These are phyloP conservation scores for Heteronetta atricapilla DNA, from an alignment of 2,113 vertebrate genomes.

Conservation along the genomic window DNA sequence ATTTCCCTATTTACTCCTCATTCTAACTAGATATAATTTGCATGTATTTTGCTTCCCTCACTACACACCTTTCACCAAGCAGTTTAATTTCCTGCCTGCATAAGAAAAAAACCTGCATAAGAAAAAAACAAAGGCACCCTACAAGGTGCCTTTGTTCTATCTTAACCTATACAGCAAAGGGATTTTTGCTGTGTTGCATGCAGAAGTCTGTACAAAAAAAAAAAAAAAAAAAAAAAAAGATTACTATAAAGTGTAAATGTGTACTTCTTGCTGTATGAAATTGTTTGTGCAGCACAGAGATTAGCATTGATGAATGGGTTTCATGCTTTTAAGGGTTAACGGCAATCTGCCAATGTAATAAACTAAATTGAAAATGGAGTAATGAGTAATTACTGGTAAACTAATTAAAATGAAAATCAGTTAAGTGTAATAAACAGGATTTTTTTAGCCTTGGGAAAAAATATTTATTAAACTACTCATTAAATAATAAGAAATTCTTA, in stretches of 20 bases:
- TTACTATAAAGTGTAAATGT: neutral
- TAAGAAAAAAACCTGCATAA: neutral
- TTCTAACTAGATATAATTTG: neutral
- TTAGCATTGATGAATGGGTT: neutral
- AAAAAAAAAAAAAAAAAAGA: conserved; percentile 16
- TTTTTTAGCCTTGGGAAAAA: conserved; percentile 32
- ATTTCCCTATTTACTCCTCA: neutral
- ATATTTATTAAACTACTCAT: conserved; percentile 23
- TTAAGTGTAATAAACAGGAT: conserved; percentile 65
- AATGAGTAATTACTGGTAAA: conserved; percentile 55
- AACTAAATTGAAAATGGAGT: conserved; percentile 39
- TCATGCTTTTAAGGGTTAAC: conserved; percentile 46
- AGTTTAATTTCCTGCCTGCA: neutral
- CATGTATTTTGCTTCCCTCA: neutral
- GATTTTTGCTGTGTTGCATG: neutral
- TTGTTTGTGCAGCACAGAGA: neutral
- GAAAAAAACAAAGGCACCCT: neutral
- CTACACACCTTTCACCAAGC: neutral
- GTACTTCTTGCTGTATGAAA: neutral
- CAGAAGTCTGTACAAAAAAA: neutral
- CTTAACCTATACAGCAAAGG: neutral
- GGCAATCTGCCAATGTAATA: conserved; percentile 33
- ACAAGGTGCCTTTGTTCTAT: neutral
- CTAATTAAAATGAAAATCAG: conserved; percentile 66
- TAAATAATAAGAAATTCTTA: conserved; percentile 41